phyloP scores from a whole-genome alignment of 2,113 vertebrate genomes.

The Petaurus breviceps region DNA sequence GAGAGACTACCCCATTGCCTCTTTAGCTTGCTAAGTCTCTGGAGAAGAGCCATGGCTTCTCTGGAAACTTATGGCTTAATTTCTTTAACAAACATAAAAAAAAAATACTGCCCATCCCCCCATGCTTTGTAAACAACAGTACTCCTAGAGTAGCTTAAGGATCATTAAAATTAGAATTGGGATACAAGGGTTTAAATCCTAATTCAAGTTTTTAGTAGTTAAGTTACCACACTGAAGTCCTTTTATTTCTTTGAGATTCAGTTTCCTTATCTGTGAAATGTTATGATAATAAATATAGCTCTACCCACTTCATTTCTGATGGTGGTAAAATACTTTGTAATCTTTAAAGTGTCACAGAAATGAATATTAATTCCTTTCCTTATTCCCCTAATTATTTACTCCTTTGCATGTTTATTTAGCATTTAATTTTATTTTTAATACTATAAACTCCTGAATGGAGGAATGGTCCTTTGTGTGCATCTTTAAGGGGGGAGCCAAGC shows the following conservation, averaged over 20 bases:
- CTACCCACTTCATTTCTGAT: not conserved
- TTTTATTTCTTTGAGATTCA: not conserved
- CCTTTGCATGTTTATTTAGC: not conserved
- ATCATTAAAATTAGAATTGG: not conserved
- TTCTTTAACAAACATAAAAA: not conserved
- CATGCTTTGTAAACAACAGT: not conserved
- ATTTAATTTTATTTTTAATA: not conserved
- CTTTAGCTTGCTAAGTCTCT: slow-evolving; percentile 43
- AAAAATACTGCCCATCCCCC: not conserved
- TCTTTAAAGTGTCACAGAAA: not conserved
- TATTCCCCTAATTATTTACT: not conserved
- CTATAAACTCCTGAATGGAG: not conserved
- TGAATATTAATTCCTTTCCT: not conserved
- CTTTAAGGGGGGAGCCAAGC: not conserved
- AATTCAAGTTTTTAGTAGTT: not conserved
- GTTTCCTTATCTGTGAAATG: not conserved
- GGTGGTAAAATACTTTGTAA: not conserved
- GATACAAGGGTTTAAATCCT: not conserved
- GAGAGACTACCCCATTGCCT: not conserved
- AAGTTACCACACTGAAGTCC: not conserved
- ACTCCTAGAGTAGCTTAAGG: not conserved
- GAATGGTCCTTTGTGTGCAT: not conserved
- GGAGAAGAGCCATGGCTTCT: not conserved
- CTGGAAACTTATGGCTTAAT: not conserved
- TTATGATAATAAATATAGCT: not conserved